phyloP scores from a whole-genome alignment of 2,888 invertebrate species.

The Drosophila limbata region DNA sequence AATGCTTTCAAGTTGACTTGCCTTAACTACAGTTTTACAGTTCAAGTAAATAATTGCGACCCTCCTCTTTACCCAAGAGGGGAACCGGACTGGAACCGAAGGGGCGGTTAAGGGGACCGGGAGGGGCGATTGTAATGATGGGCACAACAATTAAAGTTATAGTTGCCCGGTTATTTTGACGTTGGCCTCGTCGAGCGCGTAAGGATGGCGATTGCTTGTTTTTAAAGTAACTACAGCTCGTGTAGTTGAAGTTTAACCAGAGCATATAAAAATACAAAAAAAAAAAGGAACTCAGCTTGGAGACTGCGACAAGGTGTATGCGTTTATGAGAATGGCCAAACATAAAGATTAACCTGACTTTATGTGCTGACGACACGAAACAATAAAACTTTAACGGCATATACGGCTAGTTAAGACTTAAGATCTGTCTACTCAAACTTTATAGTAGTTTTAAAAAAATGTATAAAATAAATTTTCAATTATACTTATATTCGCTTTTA shows the following conservation, averaged over 20 bases:
- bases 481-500: background rate
- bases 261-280: conserved; percentile 69
- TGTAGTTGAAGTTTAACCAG: conserved; percentile 57
- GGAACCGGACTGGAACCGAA: background rate
- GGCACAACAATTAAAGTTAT: conserved; percentile 76
- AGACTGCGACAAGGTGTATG: conserved; percentile 58
- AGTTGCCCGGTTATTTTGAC: conserved; percentile 48
- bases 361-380: conserved; percentile 44
- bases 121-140: conserved; percentile 71
- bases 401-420: conserved; percentile 51
- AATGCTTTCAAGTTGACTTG: conserved; percentile 82
- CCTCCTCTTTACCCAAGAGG: conserved; percentile 6
- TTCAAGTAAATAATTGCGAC: conserved; percentile 80
- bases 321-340: conserved; percentile 47
- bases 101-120: too few relatives aligned
- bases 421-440: conserved; percentile 9
- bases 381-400: conserved; percentile 46
- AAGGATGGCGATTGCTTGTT: conserved; percentile 10
- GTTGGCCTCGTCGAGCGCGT: conserved; percentile 19
- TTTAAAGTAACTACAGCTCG: conserved; percentile 49
- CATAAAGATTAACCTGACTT: conserved; percentile 68
- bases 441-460: conserved; percentile 7
- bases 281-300: conserved; percentile 44
- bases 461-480: conserved; percentile 5
- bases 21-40: conserved; percentile 81